A percentile compares a stretch with the other conserved stretches of the same genome.
Conservation (phyloP, 2,888 invertebrate genomes). For the Coelinius sp. region DNA sequence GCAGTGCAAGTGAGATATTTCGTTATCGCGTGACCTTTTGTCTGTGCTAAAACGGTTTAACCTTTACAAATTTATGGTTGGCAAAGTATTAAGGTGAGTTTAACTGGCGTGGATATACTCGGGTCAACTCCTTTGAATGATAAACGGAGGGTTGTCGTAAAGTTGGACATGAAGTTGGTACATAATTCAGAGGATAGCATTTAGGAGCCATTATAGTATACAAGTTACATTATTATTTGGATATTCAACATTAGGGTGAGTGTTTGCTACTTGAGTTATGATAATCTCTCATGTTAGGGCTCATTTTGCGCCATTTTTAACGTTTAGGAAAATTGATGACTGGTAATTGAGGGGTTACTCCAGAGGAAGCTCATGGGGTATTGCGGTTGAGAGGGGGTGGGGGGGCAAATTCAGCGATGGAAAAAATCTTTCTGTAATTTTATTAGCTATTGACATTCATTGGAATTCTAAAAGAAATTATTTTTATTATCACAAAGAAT, state of each 20-base stretch:
- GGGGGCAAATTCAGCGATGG: too few relatives aligned
- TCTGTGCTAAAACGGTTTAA: slow-evolving; percentile 36
- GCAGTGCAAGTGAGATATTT: slow-evolving; percentile 33
- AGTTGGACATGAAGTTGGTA: not conserved
- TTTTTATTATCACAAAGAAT: too few relatives aligned
- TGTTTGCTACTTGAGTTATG: not conserved
- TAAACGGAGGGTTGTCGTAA: not conserved
- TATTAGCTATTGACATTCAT: too few relatives aligned
- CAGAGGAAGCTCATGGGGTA: too few relatives aligned
- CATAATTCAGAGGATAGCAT: not conserved
- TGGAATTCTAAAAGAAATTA: too few relatives aligned
- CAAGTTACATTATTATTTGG: not conserved
- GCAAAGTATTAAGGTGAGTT: slow-evolving; percentile 27
- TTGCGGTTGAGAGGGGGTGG: too few relatives aligned
- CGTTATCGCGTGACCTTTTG: slow-evolving; percentile 41
- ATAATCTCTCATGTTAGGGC: not conserved
- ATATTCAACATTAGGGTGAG: not conserved
- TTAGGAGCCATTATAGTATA: not conserved
- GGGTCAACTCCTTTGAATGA: not conserved
- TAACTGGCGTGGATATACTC: slow-evolving; percentile 16
- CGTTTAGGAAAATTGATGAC: not conserved
- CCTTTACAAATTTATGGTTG: slow-evolving; percentile 34
- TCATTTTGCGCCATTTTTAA: not conserved
- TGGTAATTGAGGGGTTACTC: not conserved
- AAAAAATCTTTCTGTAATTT: too few relatives aligned